A percentile compares a stretch with the other conserved stretches of the same genome.
These are phyloP conservation scores for Peromyscus californicus DNA, from an alignment of 2,113 vertebrate species.

Conservation along the genomic window DNA sequence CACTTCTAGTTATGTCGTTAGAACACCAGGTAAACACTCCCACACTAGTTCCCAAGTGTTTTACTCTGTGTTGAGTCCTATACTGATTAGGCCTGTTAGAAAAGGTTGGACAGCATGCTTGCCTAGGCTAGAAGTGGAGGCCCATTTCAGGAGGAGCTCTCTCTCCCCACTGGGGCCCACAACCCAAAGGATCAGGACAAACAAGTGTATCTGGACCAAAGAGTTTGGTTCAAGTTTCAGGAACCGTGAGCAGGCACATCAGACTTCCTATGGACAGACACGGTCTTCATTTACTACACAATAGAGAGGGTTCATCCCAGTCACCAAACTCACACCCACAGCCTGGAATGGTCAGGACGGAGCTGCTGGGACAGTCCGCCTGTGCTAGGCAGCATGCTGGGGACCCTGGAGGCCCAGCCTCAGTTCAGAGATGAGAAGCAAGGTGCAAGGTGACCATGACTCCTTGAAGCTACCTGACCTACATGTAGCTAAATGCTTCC, in stretches of 20 bases:
- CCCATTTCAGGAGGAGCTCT: background rate
- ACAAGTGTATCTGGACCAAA: slow-evolving; percentile 58
- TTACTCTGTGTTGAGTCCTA: background rate
- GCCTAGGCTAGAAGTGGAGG: background rate
- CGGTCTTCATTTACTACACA: background rate
- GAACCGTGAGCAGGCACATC: slow-evolving; percentile 59
- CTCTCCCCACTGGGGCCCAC: background rate
- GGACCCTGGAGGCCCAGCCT: background rate
- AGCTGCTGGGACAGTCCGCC: background rate
- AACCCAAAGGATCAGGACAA: background rate
- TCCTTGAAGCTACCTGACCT: background rate
- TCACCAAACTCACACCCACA: slow-evolving; percentile 28
- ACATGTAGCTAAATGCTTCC: background rate
- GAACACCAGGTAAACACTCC: background rate
- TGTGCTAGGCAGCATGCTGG: background rate
- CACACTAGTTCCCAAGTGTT: background rate
- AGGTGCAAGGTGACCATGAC: background rate
- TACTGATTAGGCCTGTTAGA: background rate
- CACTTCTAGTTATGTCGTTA: background rate
- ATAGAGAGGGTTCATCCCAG: background rate
- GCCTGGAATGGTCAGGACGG: slow-evolving; percentile 47
- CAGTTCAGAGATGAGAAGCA: background rate
- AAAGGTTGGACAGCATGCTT: background rate
- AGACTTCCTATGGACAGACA: background rate
- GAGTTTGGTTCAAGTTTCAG: slow-evolving; percentile 61